Evolutionary conservation across 2,797 vertebrate species (phyloP), one percentile per base, ranked within the genome.

Genomic region (Labeo calbasu): DNA sequence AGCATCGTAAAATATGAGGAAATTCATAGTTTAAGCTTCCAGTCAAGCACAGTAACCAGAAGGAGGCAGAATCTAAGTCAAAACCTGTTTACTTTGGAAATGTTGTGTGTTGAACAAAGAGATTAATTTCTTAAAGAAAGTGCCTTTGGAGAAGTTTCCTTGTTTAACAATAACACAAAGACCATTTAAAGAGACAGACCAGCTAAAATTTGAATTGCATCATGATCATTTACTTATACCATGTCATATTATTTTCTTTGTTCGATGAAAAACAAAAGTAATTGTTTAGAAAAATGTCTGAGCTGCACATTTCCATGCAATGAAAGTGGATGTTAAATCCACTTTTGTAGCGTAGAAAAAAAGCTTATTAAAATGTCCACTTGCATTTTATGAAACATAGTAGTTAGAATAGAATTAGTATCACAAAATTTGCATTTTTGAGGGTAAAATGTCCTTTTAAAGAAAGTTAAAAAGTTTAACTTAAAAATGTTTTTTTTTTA

Each of bases 21-120:
- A 79, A 69, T 36, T 32, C 48, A 68, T 36, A 32, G 32, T 57
- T 36, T 21, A 36, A 46, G 36, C 57, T 63, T 65, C 9, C 36
- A 59, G n/a, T 43, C 43, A 28, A 46, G 6, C 19, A 40, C 46
- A 53, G 6, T 36, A 32, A 66, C 12, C 1, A 12, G 21, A 77
- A 77, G 4, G n/a, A 48, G 14, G 12, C 15, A 53, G 6, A 53
- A 23, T 50, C 61, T 50, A 53, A 1, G 25, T n/a, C 50, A 32
- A 68, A 79, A 79, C 77, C 63, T 14, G 63, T 75, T 75, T 36
- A n/a, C 28, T 19, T 32, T 15, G 8, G n/a, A 75, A 73, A 23
- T 21, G 61, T 7, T 51, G 2, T 28, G n/a, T 72, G 48, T 12
- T 32, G 15, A 70, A 14, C 21, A 70, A 53, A 53, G 14, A 6